Evolutionary conservation across 2,797 vertebrate genomes (phyloP).

Genomic region (Sebastes minor): DNA sequence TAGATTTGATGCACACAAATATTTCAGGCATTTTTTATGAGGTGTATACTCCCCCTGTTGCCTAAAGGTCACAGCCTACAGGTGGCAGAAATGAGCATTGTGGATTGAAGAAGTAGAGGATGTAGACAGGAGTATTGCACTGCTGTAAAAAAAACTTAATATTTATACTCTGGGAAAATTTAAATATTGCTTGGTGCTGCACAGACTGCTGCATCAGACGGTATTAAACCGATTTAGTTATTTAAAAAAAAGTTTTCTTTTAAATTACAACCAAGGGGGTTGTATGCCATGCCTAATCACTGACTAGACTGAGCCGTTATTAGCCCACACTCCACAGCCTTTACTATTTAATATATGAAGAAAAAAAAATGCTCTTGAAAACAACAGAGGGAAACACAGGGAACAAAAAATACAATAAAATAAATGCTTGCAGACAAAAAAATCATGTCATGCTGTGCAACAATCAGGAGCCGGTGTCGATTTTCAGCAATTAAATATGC

Average conservation of each 20-base stretch:
- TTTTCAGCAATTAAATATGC: conserved; percentile 58
- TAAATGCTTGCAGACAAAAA: conserved; percentile 29
- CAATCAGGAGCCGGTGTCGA: conserved; percentile 62
- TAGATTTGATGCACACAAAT: conserved; percentile 19
- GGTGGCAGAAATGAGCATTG: conserved; percentile 59
- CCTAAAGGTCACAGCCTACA: conserved; percentile 61
- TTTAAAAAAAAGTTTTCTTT: background rate
- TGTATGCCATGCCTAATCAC: conserved; percentile 38
- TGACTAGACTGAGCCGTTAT: conserved; percentile 24
- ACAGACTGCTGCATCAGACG: background rate
- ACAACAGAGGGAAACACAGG: conserved; percentile 8
- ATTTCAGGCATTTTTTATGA: conserved; percentile 31
- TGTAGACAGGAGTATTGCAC: background rate
- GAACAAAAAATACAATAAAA: conserved; percentile 48
- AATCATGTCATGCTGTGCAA: conserved; percentile 65
- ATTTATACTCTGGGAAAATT: background rate
- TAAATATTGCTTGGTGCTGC: background rate
- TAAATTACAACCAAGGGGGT: background rate
- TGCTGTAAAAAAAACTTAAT: conserved; percentile 1
- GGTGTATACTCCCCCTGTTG: background rate
- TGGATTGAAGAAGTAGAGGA: background rate
- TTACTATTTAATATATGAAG: conserved; percentile 1
- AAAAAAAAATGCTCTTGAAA: conserved; percentile 26
- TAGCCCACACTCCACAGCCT: conserved; percentile 23
- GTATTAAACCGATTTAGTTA: background rate